Evolutionary conservation across 64 coral and sea anemone species (phyloP).

Genomic region (Acropora yongei): DNA sequence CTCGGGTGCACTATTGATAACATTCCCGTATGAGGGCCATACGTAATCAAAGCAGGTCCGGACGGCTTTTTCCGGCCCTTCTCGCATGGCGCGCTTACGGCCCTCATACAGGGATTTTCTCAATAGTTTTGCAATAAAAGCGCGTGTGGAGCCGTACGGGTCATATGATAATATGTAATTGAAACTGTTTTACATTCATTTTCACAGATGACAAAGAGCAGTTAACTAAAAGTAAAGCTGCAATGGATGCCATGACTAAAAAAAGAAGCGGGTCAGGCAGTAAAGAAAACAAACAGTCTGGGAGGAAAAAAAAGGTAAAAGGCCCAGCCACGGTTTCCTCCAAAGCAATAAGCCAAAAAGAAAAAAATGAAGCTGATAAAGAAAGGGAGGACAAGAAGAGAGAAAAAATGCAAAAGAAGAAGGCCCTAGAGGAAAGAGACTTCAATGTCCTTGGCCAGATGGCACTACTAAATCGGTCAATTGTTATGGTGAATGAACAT

Average conservation of each 20-base stretch:
- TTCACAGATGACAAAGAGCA: constrained; percentile 45
- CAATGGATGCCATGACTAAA: constrained; percentile 26
- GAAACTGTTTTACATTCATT: not conserved
- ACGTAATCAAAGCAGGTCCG: no score
- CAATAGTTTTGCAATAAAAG: no score
- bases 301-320: not conserved
- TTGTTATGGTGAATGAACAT: constrained; percentile 46
- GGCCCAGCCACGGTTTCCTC: not conserved
- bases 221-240: constrained; percentile 25
- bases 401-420: constrained; percentile 62
- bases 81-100: no score
- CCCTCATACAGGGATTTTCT: no score
- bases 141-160: no score
- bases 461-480: constrained; percentile 43
- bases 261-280: not conserved
- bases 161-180: not conserved
- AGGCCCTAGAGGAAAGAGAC: constrained; percentile 66
- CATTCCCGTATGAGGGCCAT: no score
- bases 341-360: constrained; percentile 1
- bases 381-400: constrained; percentile 32
- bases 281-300: constrained; percentile 15
- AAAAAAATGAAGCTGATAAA: constrained; percentile 21
- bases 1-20: no score
- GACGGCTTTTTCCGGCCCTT: no score
- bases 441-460: constrained; percentile 54